These are phyloP conservation scores for Matsumyia berberina DNA, from an alignment of 2,888 invertebrate species.

Conservation along the genomic window DNA sequence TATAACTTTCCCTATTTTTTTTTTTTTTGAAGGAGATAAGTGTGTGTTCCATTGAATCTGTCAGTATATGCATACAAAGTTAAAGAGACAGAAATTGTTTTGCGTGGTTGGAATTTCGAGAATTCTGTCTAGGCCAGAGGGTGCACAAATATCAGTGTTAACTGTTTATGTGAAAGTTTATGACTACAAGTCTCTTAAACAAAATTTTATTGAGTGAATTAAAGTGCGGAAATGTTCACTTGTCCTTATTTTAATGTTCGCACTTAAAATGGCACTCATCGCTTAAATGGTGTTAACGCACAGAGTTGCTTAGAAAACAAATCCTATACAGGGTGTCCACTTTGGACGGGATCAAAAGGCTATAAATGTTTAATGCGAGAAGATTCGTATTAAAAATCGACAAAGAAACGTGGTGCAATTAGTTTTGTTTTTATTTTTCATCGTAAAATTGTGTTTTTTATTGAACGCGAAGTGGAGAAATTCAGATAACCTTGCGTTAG, in stretches of 20 bases:
- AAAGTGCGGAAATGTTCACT: constrained; percentile 49
- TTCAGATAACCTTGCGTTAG: too few relatives aligned
- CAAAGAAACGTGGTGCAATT: not conserved
- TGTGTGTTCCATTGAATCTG: constrained; percentile 36
- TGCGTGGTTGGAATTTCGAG: constrained; percentile 42
- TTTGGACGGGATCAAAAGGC: too few relatives aligned
- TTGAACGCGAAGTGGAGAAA: too few relatives aligned
- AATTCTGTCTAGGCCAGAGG: constrained; percentile 18
- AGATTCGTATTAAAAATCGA: too few relatives aligned
- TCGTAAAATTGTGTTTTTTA: not conserved
- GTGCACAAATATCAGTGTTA: constrained; percentile 37
- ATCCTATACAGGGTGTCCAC: too few relatives aligned
- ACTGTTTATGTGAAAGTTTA: constrained; percentile 45
- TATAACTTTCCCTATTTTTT: constrained; percentile 23
- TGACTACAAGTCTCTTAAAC: constrained; percentile 18
- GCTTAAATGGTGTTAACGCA: constrained; percentile 17
- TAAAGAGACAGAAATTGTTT: constrained; percentile 13
- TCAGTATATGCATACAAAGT: constrained; percentile 28
- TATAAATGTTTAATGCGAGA: too few relatives aligned
- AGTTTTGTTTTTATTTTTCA: too few relatives aligned
- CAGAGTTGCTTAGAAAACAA: not conserved
- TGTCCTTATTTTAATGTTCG: constrained; percentile 49
- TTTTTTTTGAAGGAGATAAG: constrained; percentile 27
- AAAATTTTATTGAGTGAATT: constrained; percentile 60
- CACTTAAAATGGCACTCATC: constrained; percentile 46